Evolutionary conservation across 2,113 vertebrate genomes (phyloP).

Genomic region (Oenanthe melanoleuca): DNA sequence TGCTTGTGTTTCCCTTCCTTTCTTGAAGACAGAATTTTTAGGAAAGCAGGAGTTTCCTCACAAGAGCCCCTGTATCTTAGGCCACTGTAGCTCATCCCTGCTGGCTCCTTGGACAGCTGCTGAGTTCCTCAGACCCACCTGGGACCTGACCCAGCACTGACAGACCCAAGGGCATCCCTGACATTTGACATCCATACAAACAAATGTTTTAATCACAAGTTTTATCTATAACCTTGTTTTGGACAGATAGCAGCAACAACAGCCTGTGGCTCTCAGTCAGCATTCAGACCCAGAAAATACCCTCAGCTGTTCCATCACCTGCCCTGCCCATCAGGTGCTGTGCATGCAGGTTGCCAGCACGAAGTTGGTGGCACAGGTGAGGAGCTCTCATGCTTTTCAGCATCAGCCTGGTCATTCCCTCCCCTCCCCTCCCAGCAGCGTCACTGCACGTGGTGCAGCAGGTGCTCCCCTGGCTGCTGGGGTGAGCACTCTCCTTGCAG

Average conservation of each 20-base stretch:
- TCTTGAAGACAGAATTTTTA: background rate
- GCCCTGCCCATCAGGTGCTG: background rate
- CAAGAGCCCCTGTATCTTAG: background rate
- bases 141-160: background rate
- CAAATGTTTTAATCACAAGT: background rate
- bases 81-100: background rate
- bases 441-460: background rate
- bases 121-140: background rate
- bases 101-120: background rate
- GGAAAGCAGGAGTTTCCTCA: background rate
- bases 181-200: background rate
- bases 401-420: background rate
- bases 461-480: background rate
- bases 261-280: background rate
- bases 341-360: accelerated
- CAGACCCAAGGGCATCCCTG: background rate
- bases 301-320: background rate
- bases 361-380: background rate
- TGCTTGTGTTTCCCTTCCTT: background rate
- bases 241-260: background rate
- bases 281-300: background rate
- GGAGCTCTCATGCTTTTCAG: background rate
- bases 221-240: background rate
- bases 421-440: background rate
- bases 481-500: background rate